A percentile compares a stretch with the other conserved stretches of the same genome.
Evolutionary conservation across 2,113 vertebrate genomes (phyloP).

Genomic region (Todiramphus saurophagus): DNA sequence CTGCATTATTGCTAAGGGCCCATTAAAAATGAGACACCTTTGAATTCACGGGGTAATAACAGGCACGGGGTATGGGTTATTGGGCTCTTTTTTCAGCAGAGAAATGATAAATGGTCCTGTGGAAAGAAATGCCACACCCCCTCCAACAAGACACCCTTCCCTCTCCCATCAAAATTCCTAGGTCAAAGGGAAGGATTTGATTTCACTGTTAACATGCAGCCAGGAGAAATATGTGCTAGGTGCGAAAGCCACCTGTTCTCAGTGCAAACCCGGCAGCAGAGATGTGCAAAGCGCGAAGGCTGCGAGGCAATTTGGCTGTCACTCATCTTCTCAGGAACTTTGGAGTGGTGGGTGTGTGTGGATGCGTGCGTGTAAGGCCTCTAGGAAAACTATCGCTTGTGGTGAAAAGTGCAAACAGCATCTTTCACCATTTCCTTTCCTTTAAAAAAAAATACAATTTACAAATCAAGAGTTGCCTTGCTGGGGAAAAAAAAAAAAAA

Average conservation of each 20-base stretch:
- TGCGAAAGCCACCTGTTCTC: constrained; percentile 58
- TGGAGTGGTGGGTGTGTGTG: background rate
- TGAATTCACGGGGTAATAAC: constrained; percentile 58
- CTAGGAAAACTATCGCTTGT: background rate
- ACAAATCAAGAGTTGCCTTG: background rate
- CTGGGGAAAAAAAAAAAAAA: background rate
- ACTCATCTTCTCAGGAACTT: constrained; percentile 14
- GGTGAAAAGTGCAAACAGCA: background rate
- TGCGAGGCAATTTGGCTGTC: constrained; percentile 19
- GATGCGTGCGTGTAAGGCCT: background rate
- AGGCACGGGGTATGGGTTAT: constrained; percentile 40
- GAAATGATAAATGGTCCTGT: constrained; percentile 59
- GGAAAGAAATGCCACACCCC: constrained; percentile 47
- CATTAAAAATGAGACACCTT: constrained; percentile 63
- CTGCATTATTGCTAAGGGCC: constrained; percentile 40
- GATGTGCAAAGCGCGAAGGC: background rate
- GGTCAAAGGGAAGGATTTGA: constrained; percentile 49
- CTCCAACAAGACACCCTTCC: background rate
- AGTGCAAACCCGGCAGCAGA: constrained; percentile 12
- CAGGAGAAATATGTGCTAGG: constrained; percentile 37
- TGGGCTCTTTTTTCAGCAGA: constrained; percentile 42
- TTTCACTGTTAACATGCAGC: constrained; percentile 60
- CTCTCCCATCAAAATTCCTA: constrained; percentile 56
- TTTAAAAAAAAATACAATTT: background rate
- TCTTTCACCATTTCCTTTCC: background rate